Evolutionary conservation across 2,888 invertebrate genomes (phyloP), one percentile per base, ranked within the genome.

Genomic region (Isotomurus palustris): DNA sequence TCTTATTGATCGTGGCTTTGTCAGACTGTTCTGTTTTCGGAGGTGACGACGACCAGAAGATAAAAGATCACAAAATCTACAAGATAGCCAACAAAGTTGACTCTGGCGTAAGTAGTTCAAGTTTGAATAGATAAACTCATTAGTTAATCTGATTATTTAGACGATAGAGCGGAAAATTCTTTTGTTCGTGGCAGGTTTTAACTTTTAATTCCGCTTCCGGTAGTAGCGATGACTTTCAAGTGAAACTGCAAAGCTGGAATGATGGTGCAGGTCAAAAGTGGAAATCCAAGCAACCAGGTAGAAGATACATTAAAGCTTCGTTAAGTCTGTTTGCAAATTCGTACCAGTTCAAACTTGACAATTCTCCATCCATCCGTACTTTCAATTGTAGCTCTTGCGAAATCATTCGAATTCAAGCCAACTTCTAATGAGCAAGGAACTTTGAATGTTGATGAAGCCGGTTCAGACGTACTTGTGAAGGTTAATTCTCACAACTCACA

Each of bases 381-480:
- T n/a, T n/a, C n/a, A n/a, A n/a, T n/a, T n/a, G 29, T 19, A 57
- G 57, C 36, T 8, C 24, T 57, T 14, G 44, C 36, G 25, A 57
- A 57, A 45, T 57, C 57, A 2, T 59, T 47, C 35, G 52, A 59
- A 17, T 52, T 59, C 29, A 59, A 52, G 24, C 59, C 59, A 19
- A 59, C 59, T 10, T 56, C 56, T 22, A 36, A 59, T 41, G 55
- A 52, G 3, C 1, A 6, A 19, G 2, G 25, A 5, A 21, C 22
- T 12, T 43, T 59, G 2, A 43, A 50, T 35, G 55, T 36, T 0
- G 54, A 59, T 44, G 8, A 45, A 3, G 2, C 17, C 14, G 41
- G 50, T 32, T 48, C 44, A 4, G 28, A 25, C 35, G 48, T 59
- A n/a, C n/a, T n/a, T n/a, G n/a, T n/a, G n/a, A n/a, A n/a, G n/a